Percentiles rank a stretch among this genome's conserved stretches.
Conservation (phyloP, 2,797 vertebrate species). For the Hybognathus amarus region DNA sequence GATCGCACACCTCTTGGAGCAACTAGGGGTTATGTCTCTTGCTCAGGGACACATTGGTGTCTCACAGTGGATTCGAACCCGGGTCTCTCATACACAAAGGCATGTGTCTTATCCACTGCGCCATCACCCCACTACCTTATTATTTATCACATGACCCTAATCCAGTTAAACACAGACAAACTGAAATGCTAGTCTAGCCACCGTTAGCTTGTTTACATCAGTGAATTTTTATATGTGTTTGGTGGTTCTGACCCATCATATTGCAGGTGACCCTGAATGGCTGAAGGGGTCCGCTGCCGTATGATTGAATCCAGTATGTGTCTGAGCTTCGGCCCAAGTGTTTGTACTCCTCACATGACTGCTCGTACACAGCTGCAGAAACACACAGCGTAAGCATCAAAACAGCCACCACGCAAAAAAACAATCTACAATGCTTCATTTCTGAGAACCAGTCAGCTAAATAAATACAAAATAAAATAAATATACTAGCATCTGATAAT, state of each 20-base stretch:
- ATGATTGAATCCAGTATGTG: conserved; percentile 93
- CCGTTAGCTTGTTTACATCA: no score
- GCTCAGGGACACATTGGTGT: no score
- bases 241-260: conserved; percentile 86
- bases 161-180: no score
- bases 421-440: conserved; percentile 36
- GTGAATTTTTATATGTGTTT: background rate
- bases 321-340: conserved; percentile 89
- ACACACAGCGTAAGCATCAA: conserved; percentile 42
- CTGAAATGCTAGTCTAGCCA: no score
- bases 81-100: no score
- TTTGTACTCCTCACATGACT: conserved; percentile 96
- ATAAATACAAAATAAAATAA: background rate
- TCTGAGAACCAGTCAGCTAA: conserved; percentile 13
- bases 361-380: conserved; percentile 87
- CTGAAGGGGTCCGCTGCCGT: conserved; percentile 88
- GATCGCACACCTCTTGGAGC: no score
- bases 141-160: no score
- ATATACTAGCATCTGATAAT: background rate
- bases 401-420: conserved; percentile 11
- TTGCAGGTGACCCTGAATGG: conserved; percentile 93
- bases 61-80: no score
- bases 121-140: no score
- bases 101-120: no score
- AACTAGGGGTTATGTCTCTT: no score